These are phyloP conservation scores for Phaonia tiefii DNA, from an alignment of 2,888 invertebrate species.

Conservation along the genomic window DNA sequence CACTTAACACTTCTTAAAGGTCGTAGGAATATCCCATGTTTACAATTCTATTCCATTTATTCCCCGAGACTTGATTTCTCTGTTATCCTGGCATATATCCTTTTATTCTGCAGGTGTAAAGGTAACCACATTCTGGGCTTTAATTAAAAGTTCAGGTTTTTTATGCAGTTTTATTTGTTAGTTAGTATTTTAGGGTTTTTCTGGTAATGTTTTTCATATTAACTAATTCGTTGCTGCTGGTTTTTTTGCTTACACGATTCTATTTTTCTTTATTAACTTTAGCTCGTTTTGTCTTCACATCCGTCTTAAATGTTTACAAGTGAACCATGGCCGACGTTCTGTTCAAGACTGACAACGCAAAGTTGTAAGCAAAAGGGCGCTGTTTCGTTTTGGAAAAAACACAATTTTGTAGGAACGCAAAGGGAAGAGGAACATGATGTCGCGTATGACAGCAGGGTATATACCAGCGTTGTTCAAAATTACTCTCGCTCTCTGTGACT, in stretches of 20 bases:
- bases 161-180: not conserved
- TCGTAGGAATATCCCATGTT: not conserved
- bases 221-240: constrained; percentile 2
- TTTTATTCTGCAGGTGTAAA: no score
- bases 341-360: constrained; percentile 64
- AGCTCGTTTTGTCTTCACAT: constrained; percentile 41
- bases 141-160: not conserved
- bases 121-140: no score
- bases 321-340: constrained; percentile 65
- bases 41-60: not conserved
- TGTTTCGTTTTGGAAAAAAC: constrained; percentile 47
- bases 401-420: no score
- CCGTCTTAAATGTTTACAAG: constrained; percentile 55
- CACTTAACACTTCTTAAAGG: no score
- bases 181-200: constrained; percentile 17
- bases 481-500: no score
- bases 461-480: no score
- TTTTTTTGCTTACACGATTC: constrained; percentile 58
- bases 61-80: no score
- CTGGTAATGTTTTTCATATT: not conserved
- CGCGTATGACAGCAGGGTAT: no score
- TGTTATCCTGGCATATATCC: no score
- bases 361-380: constrained; percentile 61
- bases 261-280: constrained; percentile 2
- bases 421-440: no score